phyloP scores from a whole-genome alignment of 2,113 vertebrate species.

The Orientallactaga bullata region DNA sequence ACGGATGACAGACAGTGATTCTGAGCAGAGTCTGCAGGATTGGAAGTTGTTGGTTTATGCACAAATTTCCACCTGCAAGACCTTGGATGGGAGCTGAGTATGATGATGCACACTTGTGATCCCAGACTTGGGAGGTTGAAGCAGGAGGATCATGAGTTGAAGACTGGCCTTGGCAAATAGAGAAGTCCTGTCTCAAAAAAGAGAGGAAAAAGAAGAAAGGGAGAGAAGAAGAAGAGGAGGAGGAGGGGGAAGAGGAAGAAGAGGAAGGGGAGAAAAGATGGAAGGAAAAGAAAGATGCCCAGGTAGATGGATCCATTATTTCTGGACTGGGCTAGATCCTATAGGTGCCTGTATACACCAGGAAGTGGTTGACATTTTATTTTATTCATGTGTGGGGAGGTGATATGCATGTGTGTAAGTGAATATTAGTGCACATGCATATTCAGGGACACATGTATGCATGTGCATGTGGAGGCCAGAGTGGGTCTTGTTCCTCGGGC shows the following conservation, averaged over 20 bases:
- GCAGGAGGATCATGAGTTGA: background rate
- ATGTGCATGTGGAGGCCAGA: no score
- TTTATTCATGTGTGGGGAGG: no score
- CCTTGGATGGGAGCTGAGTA: background rate
- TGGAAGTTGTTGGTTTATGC: background rate
- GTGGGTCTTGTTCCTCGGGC: no score
- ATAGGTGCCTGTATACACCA: fast-evolving
- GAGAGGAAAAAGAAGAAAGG: background rate
- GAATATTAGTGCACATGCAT: no score
- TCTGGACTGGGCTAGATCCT: background rate
- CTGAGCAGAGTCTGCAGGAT: conserved; percentile 10
- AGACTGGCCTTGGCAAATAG: background rate
- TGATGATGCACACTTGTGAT: background rate
- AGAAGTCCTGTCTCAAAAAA: no score
- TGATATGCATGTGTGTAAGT: no score
- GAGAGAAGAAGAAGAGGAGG: background rate
- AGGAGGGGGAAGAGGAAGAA: background rate
- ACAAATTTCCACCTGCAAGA: background rate
- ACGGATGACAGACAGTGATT: background rate
- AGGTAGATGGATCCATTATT: fast-evolving
- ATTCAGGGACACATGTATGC: no score
- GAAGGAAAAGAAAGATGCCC: no score
- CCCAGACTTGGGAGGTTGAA: background rate
- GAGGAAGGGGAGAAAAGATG: background rate
- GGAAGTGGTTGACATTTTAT: background rate